Base-by-base conservation (phyloP, 2,113 vertebrate species). In the Vimba vimba region DNA sequence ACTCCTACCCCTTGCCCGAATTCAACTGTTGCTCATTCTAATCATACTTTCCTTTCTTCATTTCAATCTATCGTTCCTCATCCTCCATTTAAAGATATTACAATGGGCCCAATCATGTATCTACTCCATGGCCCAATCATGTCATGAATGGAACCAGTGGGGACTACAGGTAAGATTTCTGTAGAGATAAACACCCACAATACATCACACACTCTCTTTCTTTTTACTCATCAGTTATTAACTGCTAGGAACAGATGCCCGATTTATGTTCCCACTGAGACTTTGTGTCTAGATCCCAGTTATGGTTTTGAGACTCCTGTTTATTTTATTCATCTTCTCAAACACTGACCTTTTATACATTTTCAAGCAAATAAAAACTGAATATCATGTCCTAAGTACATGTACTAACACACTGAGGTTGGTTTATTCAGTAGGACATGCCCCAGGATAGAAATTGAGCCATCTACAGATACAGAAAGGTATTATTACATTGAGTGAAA, bases 81-180 rank as follows among this genome's bases (percentile, higher is more conserved):
- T 57, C 23, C 74, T 66, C 39, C 79, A 45, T 83, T 69, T 79
- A 64, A 89, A 94, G 94, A 91, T 91, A 90, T 76, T 91, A 90
- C 84, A 93, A 89, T 11, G 91, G 91, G 60, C 89, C 91, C 1
- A 87, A 83, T 80, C 84, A 89, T 60, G 84, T 79, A 75, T 86
- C 87, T 52, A 57, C 76, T 45, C 87, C 88, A 30, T 93, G 93
- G 93, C 90, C 93, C 10, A 90, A 90, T 89, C 92, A 90, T 47
- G 73, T 89, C 80, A 83, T 90, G 83, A 95, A 93, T 45, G 94
- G 93, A 17, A 91, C 50, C 88, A 88, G 88, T 92, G 93, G 93
- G 52, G 92, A 94, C 82, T 93, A 90, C 92, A 94, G 94, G 95
- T 95, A 79, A 93, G 94, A 33, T 43, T 71, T 12, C 55, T 77